phyloP scores from a whole-genome alignment of 1,140 invertebrate genomes.

The Penaeus chinensis region DNA sequence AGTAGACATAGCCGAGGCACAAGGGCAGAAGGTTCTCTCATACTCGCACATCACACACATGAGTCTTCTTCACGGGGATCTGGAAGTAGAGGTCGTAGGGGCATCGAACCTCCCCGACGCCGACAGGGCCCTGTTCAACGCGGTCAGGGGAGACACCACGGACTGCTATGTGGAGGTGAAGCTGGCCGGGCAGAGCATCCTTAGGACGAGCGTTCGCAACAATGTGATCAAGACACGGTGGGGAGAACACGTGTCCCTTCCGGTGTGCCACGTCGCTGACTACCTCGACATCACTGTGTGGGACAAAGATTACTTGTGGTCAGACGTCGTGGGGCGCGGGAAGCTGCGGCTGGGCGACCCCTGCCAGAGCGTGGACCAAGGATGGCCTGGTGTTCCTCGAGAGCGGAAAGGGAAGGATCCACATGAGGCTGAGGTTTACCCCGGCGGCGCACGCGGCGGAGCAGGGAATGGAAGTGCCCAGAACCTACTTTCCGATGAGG shows the following conservation, averaged over 20 bases:
- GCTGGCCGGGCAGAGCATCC: conserved; percentile 14
- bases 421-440: conserved; percentile 42
- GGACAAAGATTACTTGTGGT: conserved; percentile 34
- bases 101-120: conserved; percentile 18
- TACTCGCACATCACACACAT: not conserved
- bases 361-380: conserved; percentile 26
- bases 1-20: too few relatives aligned
- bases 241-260: conserved; percentile 23
- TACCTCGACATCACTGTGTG: conserved; percentile 43
- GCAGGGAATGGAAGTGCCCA: conserved; percentile 29
- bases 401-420: not conserved
- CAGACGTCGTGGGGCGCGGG: conserved; percentile 5
- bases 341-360: conserved; percentile 18
- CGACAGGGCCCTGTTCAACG: conserved; percentile 23
- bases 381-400: conserved; percentile 35
- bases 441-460: conserved; percentile 14
- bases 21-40: too few relatives aligned
- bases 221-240: conserved; percentile 32
- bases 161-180: conserved; percentile 34
- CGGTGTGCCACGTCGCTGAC: conserved; percentile 32
- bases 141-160: conserved; percentile 19
- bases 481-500: conserved; percentile 34
- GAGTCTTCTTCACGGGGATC: conserved; percentile 30
- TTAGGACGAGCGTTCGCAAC: conserved; percentile 10
- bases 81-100: conserved; percentile 40